These are phyloP conservation scores for Melanogrammus aeglefinus DNA, from an alignment of 2,797 vertebrate genomes.

Conservation along the genomic window DNA sequence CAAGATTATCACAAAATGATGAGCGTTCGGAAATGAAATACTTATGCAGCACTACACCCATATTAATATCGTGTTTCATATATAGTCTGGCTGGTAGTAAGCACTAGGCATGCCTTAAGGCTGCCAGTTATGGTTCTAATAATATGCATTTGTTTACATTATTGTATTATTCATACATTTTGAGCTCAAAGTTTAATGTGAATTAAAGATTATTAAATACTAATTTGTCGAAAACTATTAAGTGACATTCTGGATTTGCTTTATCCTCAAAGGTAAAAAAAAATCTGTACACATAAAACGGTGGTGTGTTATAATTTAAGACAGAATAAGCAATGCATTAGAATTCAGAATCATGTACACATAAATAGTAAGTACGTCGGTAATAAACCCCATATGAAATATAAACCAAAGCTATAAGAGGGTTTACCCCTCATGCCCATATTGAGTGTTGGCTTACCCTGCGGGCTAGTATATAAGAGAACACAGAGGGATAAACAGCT, in stretches of 20 bases:
- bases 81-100: no score
- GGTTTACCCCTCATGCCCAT: background rate
- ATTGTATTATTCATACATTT: no score
- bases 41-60: no score
- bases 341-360: background rate
- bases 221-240: background rate
- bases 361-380: background rate
- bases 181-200: constrained; percentile 22
- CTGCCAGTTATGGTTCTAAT: no score
- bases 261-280: background rate
- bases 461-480: background rate
- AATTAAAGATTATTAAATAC: background rate
- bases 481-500: background rate
- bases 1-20: no score
- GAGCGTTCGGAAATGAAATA: no score
- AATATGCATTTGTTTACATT: no score
- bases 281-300: background rate
- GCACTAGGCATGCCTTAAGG: constrained; percentile 42
- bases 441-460: background rate
- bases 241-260: background rate
- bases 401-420: background rate
- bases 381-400: background rate
- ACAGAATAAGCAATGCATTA: background rate
- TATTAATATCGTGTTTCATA: no score
- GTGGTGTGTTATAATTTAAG: background rate